Conservation (phyloP, 92 coral and sea anemone species). For the Zoanthus sansibaricus region DNA sequence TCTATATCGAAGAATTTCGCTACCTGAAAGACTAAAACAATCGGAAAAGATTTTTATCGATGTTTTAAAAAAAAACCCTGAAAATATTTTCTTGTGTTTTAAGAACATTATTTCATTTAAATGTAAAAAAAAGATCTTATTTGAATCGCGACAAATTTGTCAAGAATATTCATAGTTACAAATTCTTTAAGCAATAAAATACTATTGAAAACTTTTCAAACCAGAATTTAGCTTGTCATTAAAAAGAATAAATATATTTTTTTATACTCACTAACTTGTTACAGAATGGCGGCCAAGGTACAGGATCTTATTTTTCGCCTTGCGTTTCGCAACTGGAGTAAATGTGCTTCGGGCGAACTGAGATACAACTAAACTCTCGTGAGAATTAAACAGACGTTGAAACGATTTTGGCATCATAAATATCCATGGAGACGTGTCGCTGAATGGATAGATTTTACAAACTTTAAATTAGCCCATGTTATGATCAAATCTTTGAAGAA, state of each 20-base stretch:
- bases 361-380: not conserved
- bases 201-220: not conserved
- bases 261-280: not conserved
- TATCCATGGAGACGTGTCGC: not conserved
- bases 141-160: not conserved
- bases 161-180: not conserved
- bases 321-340: not conserved
- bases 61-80: too few species aligned
- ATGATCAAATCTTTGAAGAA: not conserved
- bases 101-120: too few species aligned
- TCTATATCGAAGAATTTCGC: too few species aligned
- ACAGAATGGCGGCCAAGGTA: not conserved
- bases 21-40: too few species aligned
- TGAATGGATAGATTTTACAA: not conserved
- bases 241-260: not conserved
- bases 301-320: not conserved
- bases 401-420: not conserved
- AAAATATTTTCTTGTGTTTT: too few species aligned
- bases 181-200: not conserved
- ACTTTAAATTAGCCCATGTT: not conserved
- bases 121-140: not conserved
- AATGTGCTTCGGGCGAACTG: not conserved
- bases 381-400: not conserved
- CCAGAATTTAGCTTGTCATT: not conserved
- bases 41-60: too few species aligned